Base-by-base conservation (phyloP, 1,140 invertebrate species). In the Oreohelix idahoensis region DNA sequence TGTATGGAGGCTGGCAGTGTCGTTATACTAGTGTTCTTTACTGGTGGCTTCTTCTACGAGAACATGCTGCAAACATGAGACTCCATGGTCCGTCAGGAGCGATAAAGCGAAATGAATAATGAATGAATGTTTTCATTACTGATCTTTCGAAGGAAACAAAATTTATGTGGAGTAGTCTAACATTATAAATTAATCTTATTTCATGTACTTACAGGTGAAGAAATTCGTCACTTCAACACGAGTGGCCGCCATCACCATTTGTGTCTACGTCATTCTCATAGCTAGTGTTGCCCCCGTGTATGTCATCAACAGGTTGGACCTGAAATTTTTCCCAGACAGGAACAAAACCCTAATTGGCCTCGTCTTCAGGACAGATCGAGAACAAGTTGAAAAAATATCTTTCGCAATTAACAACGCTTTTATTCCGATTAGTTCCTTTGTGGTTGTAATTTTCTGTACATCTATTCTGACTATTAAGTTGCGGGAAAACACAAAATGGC, bases 351-450 rank as follows among this genome's bases (percentile, higher is more conserved):
- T 71, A 8, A 71, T 71, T 32, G 70, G 70, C 5, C 70, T 71
- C 8, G 23, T 71, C 32, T 71, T 15, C 36, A 71, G 11, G 10
- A 10, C 13, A 20, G 70, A 71, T 36, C 70, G 70, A 20, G 70
- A 71, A 38, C 8, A 32, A 10, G 70, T 71, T 20, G 70, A 71
- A 36, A 71, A 36, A 10, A 36, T 71, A 20, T 35, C 70, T 5
- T 71, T 71, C 70, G 36, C 70, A n/a, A 35, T 71, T 23, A 71
- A 71, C 70, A 71, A 71, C 70, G 36, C 36, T 38, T 32, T 71
- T 10, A 71, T 71, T 8, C 70, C 70, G 5, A 15, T 71, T 36
- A 35, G 11, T 36, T 10, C 70, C 23, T 71, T 71, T 36, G n/a
- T 71, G 2, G 35, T 36, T 29, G 36, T 71, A 10, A 20, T 71